A percentile compares a stretch with the other conserved stretches of the same genome.
Conservation (phyloP, 2,797 vertebrate species). For the Sebastes hubbsi region DNA sequence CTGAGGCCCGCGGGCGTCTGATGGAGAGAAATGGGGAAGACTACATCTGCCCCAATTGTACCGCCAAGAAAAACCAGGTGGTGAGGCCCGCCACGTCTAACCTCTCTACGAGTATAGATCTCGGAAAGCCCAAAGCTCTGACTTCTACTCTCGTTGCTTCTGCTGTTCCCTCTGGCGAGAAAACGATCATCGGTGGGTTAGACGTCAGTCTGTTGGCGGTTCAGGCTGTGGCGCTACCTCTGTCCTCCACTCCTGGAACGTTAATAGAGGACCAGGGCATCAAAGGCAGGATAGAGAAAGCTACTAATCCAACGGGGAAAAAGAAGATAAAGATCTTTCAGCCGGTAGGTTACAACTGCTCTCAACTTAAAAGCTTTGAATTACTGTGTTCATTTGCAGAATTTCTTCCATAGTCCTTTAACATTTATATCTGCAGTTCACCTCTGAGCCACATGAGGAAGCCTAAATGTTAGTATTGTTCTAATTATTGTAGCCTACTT, state of each 20-base stretch:
- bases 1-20: conserved; percentile 94
- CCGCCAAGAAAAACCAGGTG: conserved; percentile 87
- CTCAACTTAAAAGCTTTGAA: not conserved
- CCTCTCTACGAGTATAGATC: conserved; percentile 61
- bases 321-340: conserved; percentile 99
- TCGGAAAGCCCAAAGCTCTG: conserved; percentile 71
- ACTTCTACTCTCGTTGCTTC: not conserved
- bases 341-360: conserved; percentile 88
- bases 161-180: not conserved
- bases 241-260: conserved; percentile 6
- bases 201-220: conserved; percentile 10
- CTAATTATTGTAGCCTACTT: too few relatives aligned
- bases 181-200: not conserved
- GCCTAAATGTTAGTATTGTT: too few relatives aligned
- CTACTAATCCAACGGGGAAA: conserved; percentile 95
- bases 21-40: conserved; percentile 97
- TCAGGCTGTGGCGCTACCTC: not conserved
- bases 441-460: too few relatives aligned
- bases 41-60: conserved; percentile 99
- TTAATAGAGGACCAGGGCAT: conserved; percentile 90
- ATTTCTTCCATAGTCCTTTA: fast-evolving
- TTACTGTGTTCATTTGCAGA: not conserved
- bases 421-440: too few relatives aligned
- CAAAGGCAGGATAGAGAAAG: conserved; percentile 98
- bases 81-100: conserved; percentile 65